These are phyloP conservation scores for Trichomycterus rosablanca DNA, from an alignment of 2,113 vertebrate genomes.

Conservation along the genomic window DNA sequence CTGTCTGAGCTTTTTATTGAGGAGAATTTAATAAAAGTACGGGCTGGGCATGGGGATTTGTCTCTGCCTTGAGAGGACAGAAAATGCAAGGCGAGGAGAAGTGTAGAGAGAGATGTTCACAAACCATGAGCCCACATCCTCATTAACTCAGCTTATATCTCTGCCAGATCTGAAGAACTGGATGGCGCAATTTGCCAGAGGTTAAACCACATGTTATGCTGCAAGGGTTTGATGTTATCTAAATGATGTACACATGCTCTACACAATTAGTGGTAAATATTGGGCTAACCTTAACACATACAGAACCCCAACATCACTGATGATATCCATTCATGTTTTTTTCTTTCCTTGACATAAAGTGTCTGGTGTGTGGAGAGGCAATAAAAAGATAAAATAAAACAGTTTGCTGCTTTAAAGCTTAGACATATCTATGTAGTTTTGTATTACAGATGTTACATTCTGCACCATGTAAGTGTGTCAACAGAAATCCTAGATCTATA, in stretches of 20 bases:
- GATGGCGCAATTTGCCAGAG: conserved; percentile 40
- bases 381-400: no score
- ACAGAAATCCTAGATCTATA: no score
- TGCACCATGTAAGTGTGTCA: no score
- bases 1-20: conserved; percentile 99
- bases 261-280: conserved; percentile 27
- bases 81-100: conserved; percentile 38
- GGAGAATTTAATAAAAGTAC: conserved; percentile 99
- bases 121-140: conserved; percentile 57
- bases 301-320: neutral
- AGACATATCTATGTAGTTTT: no score
- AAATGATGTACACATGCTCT: conserved; percentile 34
- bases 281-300: conserved; percentile 14
- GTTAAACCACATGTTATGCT: conserved; percentile 34
- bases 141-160: conserved; percentile 47
- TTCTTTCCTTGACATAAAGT: no score
- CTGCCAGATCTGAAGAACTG: conserved; percentile 51
- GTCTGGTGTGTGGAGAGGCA: no score
- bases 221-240: conserved; percentile 47
- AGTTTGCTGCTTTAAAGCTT: no score
- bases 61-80: conserved; percentile 82
- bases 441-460: no score
- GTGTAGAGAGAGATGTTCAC: conserved; percentile 43
- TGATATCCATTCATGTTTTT: conserved; percentile 1
- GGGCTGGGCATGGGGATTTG: conserved; percentile 89